Evolutionary conservation across 2,113 vertebrate species (phyloP), one percentile per base, ranked within the genome.

Genomic region (Triplophysa tibetana): DNA sequence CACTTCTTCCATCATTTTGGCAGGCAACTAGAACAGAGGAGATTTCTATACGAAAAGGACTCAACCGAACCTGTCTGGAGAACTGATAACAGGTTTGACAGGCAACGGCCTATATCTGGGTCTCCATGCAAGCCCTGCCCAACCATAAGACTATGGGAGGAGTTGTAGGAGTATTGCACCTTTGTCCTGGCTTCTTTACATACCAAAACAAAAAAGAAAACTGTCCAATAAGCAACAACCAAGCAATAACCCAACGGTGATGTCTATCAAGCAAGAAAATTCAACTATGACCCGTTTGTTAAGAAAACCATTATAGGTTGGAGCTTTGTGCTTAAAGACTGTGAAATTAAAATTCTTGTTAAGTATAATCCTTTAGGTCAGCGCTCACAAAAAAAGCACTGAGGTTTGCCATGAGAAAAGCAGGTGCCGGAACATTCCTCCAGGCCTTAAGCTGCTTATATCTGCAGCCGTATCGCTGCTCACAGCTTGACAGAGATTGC

Each of bases 1-100:
- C 89, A 99, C 85, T 89, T 99, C 98, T 93, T 98, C 94, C 98
- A 99, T 99, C 98, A 98, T 99, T 87, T 88, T 98, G 91, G 68
- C 82, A 52, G 58, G 11, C 1, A 19, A 26, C 14, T 5, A 17
- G 45, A 76, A 52, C 10, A 26, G 8, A 13, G 0, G 13, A 29
- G 74, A 80, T 76, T 8, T 23, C 45, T 12, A 74, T 66, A 54
- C 0, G 54, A 54, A 0, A 79, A 64, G 43, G 10, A 56, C 14
- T 6, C 23, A 54, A 24, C 26, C 43, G 45, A 63, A 66, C 65
- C 23, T 48, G 65, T 70, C 63, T 45, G 43, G 60, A 73, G 43
- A 52, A 82, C 64, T 64, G 23, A 65, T 26, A 74, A 73, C 78
- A 80, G 61, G 78, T 74, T 66, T 80, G 69, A 66, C 79, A 77